Conservation (phyloP, 2,113 vertebrate species). For the Etia nguti region DNA sequence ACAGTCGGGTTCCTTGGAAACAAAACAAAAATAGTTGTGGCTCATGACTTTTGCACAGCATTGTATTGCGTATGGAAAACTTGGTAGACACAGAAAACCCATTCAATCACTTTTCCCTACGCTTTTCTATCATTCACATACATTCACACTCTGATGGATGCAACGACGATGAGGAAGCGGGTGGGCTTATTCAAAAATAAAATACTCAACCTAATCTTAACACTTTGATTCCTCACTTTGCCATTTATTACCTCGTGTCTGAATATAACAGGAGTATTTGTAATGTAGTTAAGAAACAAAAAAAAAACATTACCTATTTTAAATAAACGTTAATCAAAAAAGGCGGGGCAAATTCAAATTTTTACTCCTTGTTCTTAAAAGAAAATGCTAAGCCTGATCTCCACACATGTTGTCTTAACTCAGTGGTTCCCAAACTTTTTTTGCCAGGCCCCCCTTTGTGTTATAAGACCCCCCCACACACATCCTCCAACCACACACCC, state of each 20-base stretch:
- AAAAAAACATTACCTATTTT: background rate
- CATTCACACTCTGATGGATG: background rate
- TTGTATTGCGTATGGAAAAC: background rate
- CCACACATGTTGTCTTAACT: background rate
- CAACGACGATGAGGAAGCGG: background rate
- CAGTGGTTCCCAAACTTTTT: no score
- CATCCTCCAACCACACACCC: no score
- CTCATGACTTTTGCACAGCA: background rate
- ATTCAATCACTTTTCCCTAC: background rate
- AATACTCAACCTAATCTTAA: background rate
- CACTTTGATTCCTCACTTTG: background rate
- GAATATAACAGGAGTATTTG: background rate
- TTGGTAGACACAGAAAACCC: background rate
- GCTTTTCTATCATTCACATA: background rate
- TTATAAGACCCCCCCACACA: no score
- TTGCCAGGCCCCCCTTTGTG: no score
- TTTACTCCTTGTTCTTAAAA: background rate
- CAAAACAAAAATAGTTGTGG: background rate
- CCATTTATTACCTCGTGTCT: background rate
- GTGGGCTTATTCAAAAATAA: background rate
- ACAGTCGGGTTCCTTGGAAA: background rate
- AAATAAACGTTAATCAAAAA: background rate
- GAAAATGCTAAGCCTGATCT: background rate
- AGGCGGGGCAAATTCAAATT: background rate
- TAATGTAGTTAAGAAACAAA: background rate